Conservation (phyloP, 2,113 vertebrate genomes). For the Pelecanus crispus region DNA sequence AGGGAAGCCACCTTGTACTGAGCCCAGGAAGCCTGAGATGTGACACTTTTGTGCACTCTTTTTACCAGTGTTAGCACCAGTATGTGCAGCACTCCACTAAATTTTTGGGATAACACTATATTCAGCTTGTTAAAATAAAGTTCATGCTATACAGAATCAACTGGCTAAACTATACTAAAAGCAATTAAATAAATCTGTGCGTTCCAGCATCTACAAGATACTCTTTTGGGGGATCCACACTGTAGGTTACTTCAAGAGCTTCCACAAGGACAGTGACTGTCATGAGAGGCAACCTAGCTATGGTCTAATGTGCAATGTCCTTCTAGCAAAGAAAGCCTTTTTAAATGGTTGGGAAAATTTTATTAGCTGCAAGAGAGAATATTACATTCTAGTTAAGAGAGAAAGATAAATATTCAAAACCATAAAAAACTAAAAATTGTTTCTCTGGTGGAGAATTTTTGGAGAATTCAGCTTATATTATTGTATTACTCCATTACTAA, state of each 20-base stretch:
- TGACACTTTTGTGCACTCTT: not conserved
- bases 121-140: not conserved
- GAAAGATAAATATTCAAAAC: conserved; percentile 42
- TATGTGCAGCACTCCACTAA: not conserved
- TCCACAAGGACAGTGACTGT: not conserved
- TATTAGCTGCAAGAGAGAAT: conserved; percentile 43
- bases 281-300: not conserved
- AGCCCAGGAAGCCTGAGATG: not conserved
- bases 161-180: not conserved
- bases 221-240: not conserved
- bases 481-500: not conserved
- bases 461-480: not conserved
- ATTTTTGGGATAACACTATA: not conserved
- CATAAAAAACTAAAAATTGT: not conserved
- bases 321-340: conserved; percentile 32
- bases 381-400: conserved; percentile 34
- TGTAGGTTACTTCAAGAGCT: not conserved
- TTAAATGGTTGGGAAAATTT: conserved; percentile 40
- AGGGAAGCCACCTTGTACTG: not conserved
- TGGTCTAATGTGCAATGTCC: not conserved
- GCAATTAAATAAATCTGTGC: not conserved
- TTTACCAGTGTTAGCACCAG: not conserved
- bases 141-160: not conserved
- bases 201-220: not conserved
- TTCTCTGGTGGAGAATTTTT: not conserved